Evolutionary conservation across 2,888 invertebrate species (phyloP), one percentile per base, ranked within the genome.

Genomic region (Odontothrips loti): DNA sequence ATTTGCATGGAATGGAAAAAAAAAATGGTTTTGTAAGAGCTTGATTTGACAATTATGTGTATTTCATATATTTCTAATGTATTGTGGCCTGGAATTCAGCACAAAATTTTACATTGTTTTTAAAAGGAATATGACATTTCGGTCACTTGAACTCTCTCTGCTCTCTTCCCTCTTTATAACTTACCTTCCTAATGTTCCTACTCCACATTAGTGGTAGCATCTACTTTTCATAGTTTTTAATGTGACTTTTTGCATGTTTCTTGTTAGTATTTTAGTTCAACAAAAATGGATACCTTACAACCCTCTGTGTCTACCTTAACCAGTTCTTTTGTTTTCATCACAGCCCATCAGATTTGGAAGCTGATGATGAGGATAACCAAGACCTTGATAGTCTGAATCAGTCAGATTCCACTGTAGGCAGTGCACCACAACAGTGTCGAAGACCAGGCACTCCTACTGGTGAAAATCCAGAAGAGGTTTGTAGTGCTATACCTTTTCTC

Each of bases 311-410:
- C 34, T 43, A 2, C 6, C 6, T 43, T 43, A 58, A 58, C 58
- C 68, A 75, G 0, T 9, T 75, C 1, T 27, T 2, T 23, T 47
- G 82, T 79, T 82, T 83, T 83, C 75, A 80, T 85, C 85, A 79
- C 85, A 90, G 90, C 85, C 90, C 90, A 79, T 90, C 90, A 82
- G 91, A 91, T 86, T 87, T 91, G 83, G 91, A 91, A 84, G 91
- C 91, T 51, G 91, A 91, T 83, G 88, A 91, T 83, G 91, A 91
- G 84, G 90, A 90, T 85, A 90, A 90, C 84, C 88, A 90, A 27
- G 68, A 75, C 27, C 27, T 75, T n/a, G 68, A 75, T 12, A 75
- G 68, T 27, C 68, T 75, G 63, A 90, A 89, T 85, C 90, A 90
- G 84, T 89, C 87, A 86, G 87, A 87, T 84, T 85, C 85, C 78